Conservation (phyloP, 2,888 invertebrate species). For the Lacanobia wlatinum region DNA sequence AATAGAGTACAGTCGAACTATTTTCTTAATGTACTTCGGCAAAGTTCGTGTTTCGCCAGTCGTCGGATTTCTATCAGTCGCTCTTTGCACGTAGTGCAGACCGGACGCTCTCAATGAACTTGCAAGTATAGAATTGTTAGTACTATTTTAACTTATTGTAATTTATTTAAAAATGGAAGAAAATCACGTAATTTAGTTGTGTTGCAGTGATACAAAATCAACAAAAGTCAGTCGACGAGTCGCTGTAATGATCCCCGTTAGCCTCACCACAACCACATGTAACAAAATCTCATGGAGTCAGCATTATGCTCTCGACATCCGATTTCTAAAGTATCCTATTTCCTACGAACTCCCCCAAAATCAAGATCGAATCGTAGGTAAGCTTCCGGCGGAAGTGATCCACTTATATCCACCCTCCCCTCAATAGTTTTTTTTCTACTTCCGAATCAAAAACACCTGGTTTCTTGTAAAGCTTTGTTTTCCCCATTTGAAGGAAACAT, state of each 20-base stretch:
- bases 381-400: conserved; percentile 59
- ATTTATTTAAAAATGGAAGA: no score
- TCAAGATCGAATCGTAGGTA: conserved; percentile 63
- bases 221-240: no score
- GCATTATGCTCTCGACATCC: conserved; percentile 18
- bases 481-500: conserved; percentile 13
- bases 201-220: background rate
- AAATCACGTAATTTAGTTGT: no score
- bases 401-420: conserved; percentile 44
- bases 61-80: no score
- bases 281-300: background rate
- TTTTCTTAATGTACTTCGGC: no score
- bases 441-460: conserved; percentile 64
- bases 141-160: no score
- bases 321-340: conserved; percentile 58
- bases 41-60: no score
- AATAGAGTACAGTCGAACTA: no score
- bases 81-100: no score
- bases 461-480: conserved; percentile 17
- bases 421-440: conserved; percentile 43
- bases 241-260: background rate
- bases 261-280: background rate
- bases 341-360: conserved; percentile 39
- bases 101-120: no score
- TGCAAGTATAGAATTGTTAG: no score